Conservation (phyloP, 2,113 vertebrate species). For the Pontoporia blainvillei region DNA sequence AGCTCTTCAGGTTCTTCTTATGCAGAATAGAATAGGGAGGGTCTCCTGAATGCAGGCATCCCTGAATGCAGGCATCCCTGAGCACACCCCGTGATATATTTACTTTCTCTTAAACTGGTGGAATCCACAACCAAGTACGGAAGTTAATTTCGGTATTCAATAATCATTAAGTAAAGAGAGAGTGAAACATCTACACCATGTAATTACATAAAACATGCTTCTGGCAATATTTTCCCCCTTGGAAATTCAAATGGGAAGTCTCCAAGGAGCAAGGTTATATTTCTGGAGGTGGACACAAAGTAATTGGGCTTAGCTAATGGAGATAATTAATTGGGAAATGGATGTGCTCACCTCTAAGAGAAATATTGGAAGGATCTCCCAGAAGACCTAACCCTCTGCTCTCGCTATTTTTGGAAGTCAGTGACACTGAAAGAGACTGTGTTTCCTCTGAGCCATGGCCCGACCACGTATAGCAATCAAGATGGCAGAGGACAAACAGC, state of each 20-base stretch:
- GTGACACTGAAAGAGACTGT: background rate
- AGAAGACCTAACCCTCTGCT: background rate
- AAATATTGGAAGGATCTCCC: constrained; percentile 50
- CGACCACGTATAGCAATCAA: background rate
- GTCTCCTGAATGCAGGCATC: no score
- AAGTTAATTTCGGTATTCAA: constrained; percentile 65
- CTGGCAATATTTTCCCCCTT: constrained; percentile 69
- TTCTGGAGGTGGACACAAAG: constrained; percentile 50
- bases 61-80: fast-evolving
- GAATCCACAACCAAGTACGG: background rate
- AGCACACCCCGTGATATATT: background rate
- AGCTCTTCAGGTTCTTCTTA: background rate
- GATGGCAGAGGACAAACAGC: background rate
- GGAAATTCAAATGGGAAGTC: constrained; percentile 58
- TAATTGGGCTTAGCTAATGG: constrained; percentile 74
- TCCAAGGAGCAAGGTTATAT: constrained; percentile 28
- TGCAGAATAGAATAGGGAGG: background rate
- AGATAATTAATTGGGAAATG: constrained; percentile 74
- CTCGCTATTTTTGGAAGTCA: background rate
- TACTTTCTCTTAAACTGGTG: constrained; percentile 37
- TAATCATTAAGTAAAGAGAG: constrained; percentile 67
- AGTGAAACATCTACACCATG: constrained; percentile 49
- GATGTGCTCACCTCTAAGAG: constrained; percentile 50
- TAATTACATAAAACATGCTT: constrained; percentile 68
- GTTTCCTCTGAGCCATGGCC: background rate